These are phyloP conservation scores for Papilio elwesi DNA, from an alignment of 2,888 invertebrate species.

Conservation along the genomic window DNA sequence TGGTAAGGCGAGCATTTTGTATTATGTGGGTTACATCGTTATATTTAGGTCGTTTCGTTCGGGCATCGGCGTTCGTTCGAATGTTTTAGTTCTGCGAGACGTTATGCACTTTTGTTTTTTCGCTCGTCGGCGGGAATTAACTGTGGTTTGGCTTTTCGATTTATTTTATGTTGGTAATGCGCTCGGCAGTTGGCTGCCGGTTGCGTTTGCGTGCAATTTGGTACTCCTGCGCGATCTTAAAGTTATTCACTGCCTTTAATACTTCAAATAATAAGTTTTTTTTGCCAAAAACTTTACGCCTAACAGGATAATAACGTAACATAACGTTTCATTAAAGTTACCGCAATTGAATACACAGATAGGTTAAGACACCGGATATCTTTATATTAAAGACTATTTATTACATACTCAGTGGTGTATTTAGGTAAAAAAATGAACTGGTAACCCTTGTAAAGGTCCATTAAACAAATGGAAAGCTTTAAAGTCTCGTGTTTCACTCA, in stretches of 20 bases:
- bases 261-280: background rate
- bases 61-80: conserved; percentile 56
- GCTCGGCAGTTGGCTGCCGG: background rate
- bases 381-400: conserved; percentile 4
- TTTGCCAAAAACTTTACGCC: background rate
- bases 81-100: conserved; percentile 58
- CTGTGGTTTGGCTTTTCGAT: conserved; percentile 38
- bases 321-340: background rate
- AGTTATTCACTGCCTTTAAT: background rate
- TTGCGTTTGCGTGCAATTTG: conserved; percentile 14
- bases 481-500: conserved; percentile 21
- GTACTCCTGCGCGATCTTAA: conserved; percentile 10
- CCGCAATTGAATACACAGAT: background rate
- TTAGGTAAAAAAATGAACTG: conserved; percentile 12
- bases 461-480: conserved; percentile 32
- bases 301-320: background rate
- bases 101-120: conserved; percentile 41
- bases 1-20: conserved; percentile 58
- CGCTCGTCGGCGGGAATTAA: conserved; percentile 42
- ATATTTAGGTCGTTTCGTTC: conserved; percentile 74
- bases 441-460: conserved; percentile 28
- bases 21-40: conserved; percentile 64
- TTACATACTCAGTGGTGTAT: conserved; percentile 9
- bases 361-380: conserved; percentile 6
- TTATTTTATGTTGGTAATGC: conserved; percentile 29